Conservation (phyloP, 2,888 invertebrate species). For the Agonum fuliginosum region DNA sequence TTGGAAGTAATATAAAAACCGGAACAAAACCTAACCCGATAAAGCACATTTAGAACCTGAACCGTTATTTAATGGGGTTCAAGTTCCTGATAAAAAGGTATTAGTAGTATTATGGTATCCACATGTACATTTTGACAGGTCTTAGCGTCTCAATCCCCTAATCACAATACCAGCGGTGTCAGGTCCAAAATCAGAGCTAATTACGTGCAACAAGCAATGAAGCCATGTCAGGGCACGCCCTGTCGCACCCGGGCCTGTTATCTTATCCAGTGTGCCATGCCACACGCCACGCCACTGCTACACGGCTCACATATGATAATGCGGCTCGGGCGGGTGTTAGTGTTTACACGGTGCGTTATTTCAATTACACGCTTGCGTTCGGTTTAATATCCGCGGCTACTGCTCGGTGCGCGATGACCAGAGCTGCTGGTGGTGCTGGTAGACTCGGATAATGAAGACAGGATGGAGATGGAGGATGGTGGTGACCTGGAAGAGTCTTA, state of each 20-base stretch:
- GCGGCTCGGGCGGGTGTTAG: slow-evolving; percentile 33
- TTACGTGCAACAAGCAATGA: slow-evolving; percentile 33
- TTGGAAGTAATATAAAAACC: too few species aligned
- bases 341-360: slow-evolving; percentile 59
- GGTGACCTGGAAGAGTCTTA: too few species aligned
- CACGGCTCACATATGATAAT: slow-evolving; percentile 22
- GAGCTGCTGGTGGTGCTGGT: not conserved
- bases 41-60: too few species aligned
- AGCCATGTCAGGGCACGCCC: slow-evolving; percentile 20
- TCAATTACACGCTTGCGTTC: slow-evolving; percentile 59
- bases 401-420: not conserved
- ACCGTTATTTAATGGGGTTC: too few species aligned
- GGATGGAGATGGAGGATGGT: too few species aligned
- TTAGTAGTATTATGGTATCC: not conserved
- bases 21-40: too few species aligned
- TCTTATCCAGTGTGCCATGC: slow-evolving; percentile 13
- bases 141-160: not conserved
- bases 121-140: not conserved
- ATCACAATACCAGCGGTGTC: slow-evolving; percentile 15
- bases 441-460: too few species aligned
- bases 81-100: too few species aligned
- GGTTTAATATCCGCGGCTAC: slow-evolving; percentile 50
- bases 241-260: slow-evolving; percentile 4
- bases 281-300: not conserved
- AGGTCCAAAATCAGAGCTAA: slow-evolving; percentile 13